Conservation (phyloP, 2,113 vertebrate genomes). For the Limanda limanda region DNA sequence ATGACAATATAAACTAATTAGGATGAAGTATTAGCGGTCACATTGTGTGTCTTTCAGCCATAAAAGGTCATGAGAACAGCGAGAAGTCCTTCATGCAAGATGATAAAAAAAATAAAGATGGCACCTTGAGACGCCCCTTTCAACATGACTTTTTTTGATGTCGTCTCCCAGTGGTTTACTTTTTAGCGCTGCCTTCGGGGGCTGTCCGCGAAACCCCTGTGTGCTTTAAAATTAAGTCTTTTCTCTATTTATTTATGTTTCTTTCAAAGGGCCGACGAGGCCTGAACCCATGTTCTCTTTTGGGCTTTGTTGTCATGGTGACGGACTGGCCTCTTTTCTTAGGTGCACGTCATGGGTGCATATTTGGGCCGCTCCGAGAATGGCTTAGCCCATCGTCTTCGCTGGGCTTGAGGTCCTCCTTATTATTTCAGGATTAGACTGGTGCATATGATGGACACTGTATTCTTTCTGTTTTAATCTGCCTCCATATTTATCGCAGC, state of each 20-base stretch:
- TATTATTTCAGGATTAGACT: slow-evolving; percentile 68
- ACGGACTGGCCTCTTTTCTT: slow-evolving; percentile 31
- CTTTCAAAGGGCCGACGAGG: slow-evolving; percentile 62
- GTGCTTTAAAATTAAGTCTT: slow-evolving; percentile 74
- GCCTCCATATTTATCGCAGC: too few species aligned
- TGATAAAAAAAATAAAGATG: slow-evolving; percentile 47
- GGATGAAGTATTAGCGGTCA: neutral
- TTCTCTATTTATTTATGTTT: slow-evolving; percentile 77
- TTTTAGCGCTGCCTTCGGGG: slow-evolving; percentile 36
- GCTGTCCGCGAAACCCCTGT: slow-evolving; percentile 55
- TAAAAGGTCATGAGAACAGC: slow-evolving; percentile 44
- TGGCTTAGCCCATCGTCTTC: slow-evolving; percentile 50
- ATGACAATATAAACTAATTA: neutral
- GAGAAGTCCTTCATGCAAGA: slow-evolving; percentile 21
- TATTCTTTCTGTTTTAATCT: slow-evolving; percentile 55
- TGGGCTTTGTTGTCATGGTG: slow-evolving; percentile 57
- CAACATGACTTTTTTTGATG: slow-evolving; percentile 38
- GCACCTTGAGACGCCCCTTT: slow-evolving; percentile 33
- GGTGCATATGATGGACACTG: slow-evolving; percentile 36
- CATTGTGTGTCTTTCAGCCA: slow-evolving; percentile 6
- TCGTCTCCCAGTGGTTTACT: slow-evolving; percentile 42
- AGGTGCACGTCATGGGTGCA: slow-evolving; percentile 39
- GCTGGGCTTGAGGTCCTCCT: slow-evolving; percentile 32
- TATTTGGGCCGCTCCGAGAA: slow-evolving; percentile 44
- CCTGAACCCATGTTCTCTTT: slow-evolving; percentile 68